Evolutionary conservation across 2,888 invertebrate species (phyloP).

Genomic region (Nomada lathburiana): DNA sequence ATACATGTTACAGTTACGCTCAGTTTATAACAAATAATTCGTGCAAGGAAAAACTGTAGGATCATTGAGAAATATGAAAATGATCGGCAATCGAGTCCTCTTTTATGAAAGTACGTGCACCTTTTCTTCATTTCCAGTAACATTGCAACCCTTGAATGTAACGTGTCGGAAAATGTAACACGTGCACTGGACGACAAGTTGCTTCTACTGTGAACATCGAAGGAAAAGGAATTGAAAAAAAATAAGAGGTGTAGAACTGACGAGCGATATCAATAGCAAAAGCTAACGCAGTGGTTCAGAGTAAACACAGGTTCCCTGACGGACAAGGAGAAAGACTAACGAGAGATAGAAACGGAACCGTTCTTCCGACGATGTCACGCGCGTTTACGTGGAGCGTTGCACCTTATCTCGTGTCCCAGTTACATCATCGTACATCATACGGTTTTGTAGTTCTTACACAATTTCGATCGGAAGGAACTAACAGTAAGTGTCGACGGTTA

Average conservation of each 20-base stretch:
- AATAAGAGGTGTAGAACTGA: conserved; percentile 40
- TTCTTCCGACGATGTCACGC: conserved; percentile 66
- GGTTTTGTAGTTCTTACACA: conserved; percentile 64
- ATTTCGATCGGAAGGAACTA: conserved; percentile 55
- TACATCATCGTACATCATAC: conserved; percentile 69
- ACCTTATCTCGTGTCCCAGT: conserved; percentile 74
- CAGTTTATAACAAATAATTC: too few species aligned
- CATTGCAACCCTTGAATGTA: too few species aligned
- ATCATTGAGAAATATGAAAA: too few species aligned
- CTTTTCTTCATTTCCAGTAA: too few species aligned
- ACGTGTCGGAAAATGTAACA: too few species aligned
- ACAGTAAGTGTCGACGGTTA: conserved; percentile 12
- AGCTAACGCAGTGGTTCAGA: conserved; percentile 60
- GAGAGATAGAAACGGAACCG: conserved; percentile 56
- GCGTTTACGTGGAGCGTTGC: conserved; percentile 69
- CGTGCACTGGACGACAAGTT: neutral
- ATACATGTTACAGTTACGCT: too few species aligned
- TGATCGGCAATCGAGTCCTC: too few species aligned
- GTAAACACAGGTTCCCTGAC: conserved; percentile 68
- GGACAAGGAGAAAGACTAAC: conserved; percentile 43
- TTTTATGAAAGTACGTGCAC: too few species aligned
- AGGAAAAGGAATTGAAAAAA: conserved; percentile 68
- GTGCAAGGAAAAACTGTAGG: too few species aligned
- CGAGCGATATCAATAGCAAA: conserved; percentile 68
- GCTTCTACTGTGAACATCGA: too few species aligned